phyloP scores from a whole-genome alignment of 1,140 invertebrate species.

The Drosophila nebulosa region DNA sequence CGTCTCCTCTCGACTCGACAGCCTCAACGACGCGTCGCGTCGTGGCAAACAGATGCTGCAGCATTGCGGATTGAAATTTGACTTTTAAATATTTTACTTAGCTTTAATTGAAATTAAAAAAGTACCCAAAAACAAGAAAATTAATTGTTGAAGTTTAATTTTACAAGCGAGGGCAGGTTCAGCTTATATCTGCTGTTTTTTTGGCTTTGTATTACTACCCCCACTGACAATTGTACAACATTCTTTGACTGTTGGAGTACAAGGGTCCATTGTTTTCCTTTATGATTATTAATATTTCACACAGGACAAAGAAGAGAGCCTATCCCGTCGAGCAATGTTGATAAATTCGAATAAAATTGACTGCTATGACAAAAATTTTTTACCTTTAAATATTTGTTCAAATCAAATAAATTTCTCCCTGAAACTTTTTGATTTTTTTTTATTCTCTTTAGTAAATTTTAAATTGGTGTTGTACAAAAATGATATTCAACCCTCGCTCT shows the following conservation, averaged over 20 bases:
- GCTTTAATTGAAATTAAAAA: constrained; percentile 13
- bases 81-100: background rate
- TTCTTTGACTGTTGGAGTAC: too few relatives aligned
- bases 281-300: too few relatives aligned
- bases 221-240: too few relatives aligned
- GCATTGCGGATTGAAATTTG: constrained; percentile 41
- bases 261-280: too few relatives aligned
- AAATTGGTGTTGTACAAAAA: background rate
- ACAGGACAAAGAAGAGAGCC: too few relatives aligned
- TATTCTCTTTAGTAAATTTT: background rate
- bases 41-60: constrained; percentile 43
- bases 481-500: constrained; percentile 25
- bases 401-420: too few relatives aligned
- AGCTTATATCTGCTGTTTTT: background rate
- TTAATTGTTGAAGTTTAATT: background rate
- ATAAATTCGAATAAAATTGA: too few relatives aligned
- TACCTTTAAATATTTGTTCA: too few relatives aligned
- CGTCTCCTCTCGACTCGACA: constrained; percentile 5
- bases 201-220: background rate
- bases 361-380: too few relatives aligned
- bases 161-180: background rate
- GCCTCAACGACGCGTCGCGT: background rate
- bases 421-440: background rate
- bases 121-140: background rate
- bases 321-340: too few relatives aligned